Evolutionary conservation across 2,113 vertebrate species (phyloP).

Genomic region (Uropsilus gracilis): DNA sequence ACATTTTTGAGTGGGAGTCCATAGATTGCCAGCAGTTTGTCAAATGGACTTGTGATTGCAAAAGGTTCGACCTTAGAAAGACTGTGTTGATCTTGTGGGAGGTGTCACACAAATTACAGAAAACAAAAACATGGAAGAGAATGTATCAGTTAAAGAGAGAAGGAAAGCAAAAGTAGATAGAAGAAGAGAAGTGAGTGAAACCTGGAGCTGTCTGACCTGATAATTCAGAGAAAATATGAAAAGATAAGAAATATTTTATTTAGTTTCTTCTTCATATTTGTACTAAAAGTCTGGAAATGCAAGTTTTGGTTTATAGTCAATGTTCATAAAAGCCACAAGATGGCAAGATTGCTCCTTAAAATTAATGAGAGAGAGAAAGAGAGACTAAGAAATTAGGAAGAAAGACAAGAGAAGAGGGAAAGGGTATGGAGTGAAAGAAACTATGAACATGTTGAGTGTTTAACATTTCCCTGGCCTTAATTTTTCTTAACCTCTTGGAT

Average conservation of each 20-base stretch:
- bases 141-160: not conserved
- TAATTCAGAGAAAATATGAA: conserved; percentile 8
- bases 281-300: not conserved
- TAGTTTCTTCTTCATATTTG: conserved; percentile 9
- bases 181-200: conserved; percentile 2
- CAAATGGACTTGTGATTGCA: not conserved
- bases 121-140: not conserved
- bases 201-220: not conserved
- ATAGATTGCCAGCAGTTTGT: not conserved
- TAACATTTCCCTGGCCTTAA: not conserved
- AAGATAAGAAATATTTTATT: conserved; percentile 18
- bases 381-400: too few relatives aligned
- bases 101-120: not conserved
- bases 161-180: not conserved
- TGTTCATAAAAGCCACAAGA: conserved; percentile 67
- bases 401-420: too few relatives aligned
- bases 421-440: too few relatives aligned
- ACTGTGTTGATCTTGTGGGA: not conserved
- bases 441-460: too few relatives aligned
- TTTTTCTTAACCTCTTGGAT: not conserved
- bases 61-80: not conserved
- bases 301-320: conserved; percentile 3
- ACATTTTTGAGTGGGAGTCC: not conserved
- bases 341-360: conserved; percentile 72
- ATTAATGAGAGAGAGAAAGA: not conserved